Evolutionary conservation across 37 sponge, comb jelly and placozoan species (phyloP).

Genomic region (Dysidea cf. avara): DNA sequence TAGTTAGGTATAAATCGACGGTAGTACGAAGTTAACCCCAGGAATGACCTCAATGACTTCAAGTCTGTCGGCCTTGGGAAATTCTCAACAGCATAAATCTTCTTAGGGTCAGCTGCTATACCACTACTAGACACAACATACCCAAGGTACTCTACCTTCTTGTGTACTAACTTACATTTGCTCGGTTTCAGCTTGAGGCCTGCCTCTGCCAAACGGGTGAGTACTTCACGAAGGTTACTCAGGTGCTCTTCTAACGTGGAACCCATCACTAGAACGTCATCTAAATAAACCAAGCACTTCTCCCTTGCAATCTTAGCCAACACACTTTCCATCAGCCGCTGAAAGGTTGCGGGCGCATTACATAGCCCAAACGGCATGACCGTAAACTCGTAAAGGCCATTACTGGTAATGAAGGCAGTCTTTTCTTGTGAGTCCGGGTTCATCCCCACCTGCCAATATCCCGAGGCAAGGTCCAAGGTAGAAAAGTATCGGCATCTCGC

Average conservation of each 20-base stretch:
- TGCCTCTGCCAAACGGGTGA: neutral
- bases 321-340: slow-evolving; percentile 39
- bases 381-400: slow-evolving; percentile 45
- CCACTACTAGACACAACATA: slow-evolving; percentile 22
- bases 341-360: slow-evolving; percentile 40
- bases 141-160: slow-evolving; percentile 18
- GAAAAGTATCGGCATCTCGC: slow-evolving; percentile 26
- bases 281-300: slow-evolving; percentile 24
- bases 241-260: slow-evolving; percentile 22
- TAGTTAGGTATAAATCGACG: slow-evolving; percentile 25
- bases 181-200: slow-evolving; percentile 23
- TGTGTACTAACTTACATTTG: slow-evolving; percentile 21
- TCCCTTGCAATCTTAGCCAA: slow-evolving; percentile 7
- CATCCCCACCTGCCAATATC: slow-evolving; percentile 45
- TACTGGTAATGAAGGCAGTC: slow-evolving; percentile 37
- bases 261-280: slow-evolving; percentile 34
- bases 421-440: slow-evolving; percentile 12
- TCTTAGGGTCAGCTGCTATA: slow-evolving; percentile 3
- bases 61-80: slow-evolving; percentile 36
- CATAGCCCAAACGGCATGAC: slow-evolving; percentile 35
- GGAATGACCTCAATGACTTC: slow-evolving; percentile 31
- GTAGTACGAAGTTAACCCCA: slow-evolving; percentile 29
- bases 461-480: slow-evolving; percentile 33
- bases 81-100: slow-evolving; percentile 11
- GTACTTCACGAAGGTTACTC: neutral